These are phyloP conservation scores for Tromatobia lineatoria DNA, from an alignment of 2,888 invertebrate genomes.

Conservation along the genomic window DNA sequence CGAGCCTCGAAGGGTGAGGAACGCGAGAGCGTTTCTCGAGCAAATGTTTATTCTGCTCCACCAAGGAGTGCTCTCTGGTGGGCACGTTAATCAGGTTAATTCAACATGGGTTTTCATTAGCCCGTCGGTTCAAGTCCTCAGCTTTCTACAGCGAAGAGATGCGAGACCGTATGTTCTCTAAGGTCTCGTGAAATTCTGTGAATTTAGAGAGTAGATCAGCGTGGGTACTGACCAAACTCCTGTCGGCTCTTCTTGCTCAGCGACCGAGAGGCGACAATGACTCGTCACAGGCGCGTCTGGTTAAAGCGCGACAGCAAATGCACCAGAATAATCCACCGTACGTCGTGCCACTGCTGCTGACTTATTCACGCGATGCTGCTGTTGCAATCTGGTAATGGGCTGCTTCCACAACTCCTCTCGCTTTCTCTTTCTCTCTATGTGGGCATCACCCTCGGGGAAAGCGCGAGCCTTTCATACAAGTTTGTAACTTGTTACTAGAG, in stretches of 20 bases:
- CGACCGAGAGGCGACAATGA: constrained; percentile 27
- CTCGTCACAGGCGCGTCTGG: constrained; percentile 47
- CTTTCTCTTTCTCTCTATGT: constrained; percentile 24
- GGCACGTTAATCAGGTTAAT: constrained; percentile 45
- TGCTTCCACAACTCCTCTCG: constrained; percentile 6
- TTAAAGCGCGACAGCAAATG: constrained; percentile 41
- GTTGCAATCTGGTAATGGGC: constrained; percentile 66
- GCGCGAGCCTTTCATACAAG: constrained; percentile 41
- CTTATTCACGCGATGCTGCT: constrained; percentile 61
- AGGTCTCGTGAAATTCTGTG: constrained; percentile 23
- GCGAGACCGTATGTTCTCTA: constrained; percentile 5
- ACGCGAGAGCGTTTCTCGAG: not conserved
- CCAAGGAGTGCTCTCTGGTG: constrained; percentile 16
- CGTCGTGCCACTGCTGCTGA: constrained; percentile 32
- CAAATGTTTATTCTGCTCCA: constrained; percentile 17
- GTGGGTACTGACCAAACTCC: not conserved
- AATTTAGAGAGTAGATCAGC: not conserved
- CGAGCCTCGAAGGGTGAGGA: not conserved
- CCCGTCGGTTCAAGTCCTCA: not conserved
- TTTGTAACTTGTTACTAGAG: constrained; percentile 28
- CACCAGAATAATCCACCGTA: constrained; percentile 12
- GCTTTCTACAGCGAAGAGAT: not conserved
- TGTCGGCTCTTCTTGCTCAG: not conserved
- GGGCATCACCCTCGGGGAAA: constrained; percentile 52
- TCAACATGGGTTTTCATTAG: constrained; percentile 38